Conservation (phyloP, 2,888 invertebrate species). For the Melipona beecheii region DNA sequence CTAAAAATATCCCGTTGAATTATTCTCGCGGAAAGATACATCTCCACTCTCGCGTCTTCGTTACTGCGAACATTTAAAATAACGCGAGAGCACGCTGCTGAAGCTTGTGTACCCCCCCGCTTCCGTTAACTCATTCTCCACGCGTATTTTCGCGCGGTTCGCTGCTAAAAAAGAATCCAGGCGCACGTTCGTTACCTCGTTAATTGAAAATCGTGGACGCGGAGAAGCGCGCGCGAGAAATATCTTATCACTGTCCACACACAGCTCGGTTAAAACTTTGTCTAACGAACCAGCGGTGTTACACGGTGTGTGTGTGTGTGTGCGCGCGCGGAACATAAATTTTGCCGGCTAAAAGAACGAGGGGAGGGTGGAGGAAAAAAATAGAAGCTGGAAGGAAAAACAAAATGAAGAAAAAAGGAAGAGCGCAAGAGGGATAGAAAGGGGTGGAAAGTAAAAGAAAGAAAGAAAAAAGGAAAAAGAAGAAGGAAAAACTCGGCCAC, state of each 20-base stretch:
- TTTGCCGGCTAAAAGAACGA: not conserved
- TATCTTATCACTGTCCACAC: constrained; percentile 24
- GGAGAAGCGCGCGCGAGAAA: constrained; percentile 4
- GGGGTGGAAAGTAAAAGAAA: not conserved
- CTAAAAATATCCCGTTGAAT: too few relatives aligned
- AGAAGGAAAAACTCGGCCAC: not conserved
- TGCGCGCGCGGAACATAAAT: constrained; percentile 22
- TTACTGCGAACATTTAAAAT: not conserved
- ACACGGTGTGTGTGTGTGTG: not conserved
- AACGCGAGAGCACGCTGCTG: not conserved
- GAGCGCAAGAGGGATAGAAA: not conserved
- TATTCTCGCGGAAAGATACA: not conserved
- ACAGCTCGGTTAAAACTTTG: constrained; percentile 10
- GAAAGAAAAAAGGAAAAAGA: not conserved
- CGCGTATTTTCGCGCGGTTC: not conserved
- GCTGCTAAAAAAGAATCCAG: not conserved
- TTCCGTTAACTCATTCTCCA: not conserved
- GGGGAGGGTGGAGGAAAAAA: not conserved
- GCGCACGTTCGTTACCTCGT: constrained; percentile 8
- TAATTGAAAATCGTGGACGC: constrained; percentile 45
- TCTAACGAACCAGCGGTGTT: constrained; percentile 29
- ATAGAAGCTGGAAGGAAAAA: not conserved
- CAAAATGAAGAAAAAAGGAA: too few relatives aligned
- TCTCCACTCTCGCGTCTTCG: not conserved
- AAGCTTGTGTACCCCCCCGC: not conserved